Evolutionary conservation across 2,888 invertebrate species (phyloP), one percentile per base, ranked within the genome.

Genomic region (Prenolepis imparis): DNA sequence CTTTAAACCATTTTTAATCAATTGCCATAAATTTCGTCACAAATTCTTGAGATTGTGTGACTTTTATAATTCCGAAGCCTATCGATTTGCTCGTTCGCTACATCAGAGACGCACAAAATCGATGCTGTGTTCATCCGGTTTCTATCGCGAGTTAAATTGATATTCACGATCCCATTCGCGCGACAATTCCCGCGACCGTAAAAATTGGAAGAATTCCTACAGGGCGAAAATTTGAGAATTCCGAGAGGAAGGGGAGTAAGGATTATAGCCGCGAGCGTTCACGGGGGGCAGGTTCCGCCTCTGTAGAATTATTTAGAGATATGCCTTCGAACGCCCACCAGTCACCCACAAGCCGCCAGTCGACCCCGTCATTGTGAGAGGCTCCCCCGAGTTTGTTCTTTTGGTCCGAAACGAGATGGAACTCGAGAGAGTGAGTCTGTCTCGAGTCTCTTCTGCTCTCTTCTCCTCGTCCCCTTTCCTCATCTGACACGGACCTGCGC

Each of bases 241-340:
- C 83, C 72, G 24, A 70, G 24, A 70, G 9, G 44, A 3, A 77
- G 72, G 80, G 72, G 86, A 85, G 85, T 84, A 48, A 89, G 86
- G 84, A 87, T 84, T 87, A 74, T 63, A 61, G 72, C 74, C 32
- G 74, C 77, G 77, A 72, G 28, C 74, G 68, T 61, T 63, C 59
- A 70, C 59, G n/a, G n/a, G 64, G 81, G 82, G 84, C 73, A 82
- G 85, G 84, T 86, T 88, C 85, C 88, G 87, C 75, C 80, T 83
- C 55, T 63, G 82, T 68, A 15, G 89, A 88, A 91, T 92, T 92
- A 92, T 93, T 92, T 91, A 92, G 88, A 87, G 84, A 88, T 89
- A 91, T 90, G 92, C 88, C 85, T 84, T 64, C 36, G 82, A 84
- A 91, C 92, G 92, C 92, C 92, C 92, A 93, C 91, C 87, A 87